Conservation (phyloP, 2,888 invertebrate genomes). For the Sepioteuthis lessoniana region DNA sequence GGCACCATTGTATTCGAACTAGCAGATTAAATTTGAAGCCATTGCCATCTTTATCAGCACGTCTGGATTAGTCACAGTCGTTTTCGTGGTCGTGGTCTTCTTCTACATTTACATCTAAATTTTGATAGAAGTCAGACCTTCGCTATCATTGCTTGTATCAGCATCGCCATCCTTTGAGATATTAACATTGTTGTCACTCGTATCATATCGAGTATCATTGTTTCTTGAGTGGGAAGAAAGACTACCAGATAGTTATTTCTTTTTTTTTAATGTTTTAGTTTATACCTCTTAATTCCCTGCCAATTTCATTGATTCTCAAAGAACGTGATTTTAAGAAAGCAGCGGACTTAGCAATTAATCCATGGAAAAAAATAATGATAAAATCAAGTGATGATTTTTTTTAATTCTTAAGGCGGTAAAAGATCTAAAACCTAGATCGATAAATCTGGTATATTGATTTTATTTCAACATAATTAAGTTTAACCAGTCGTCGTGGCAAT, state of each 20-base stretch:
- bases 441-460: neutral
- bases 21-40: too few species aligned
- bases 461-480: neutral
- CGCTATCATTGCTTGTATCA: neutral
- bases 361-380: neutral
- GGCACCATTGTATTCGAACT: too few species aligned
- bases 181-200: neutral
- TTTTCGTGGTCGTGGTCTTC: neutral
- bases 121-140: neutral
- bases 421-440: neutral
- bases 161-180: neutral
- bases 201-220: neutral
- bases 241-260: neutral
- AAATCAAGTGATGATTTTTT: neutral
- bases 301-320: neutral
- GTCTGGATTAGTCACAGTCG: neutral
- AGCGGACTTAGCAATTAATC: neutral
- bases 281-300: neutral
- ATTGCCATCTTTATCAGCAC: neutral
- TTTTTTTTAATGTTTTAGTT: neutral
- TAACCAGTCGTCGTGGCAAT: neutral
- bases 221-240: neutral
- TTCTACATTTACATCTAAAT: too few species aligned
- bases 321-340: neutral
- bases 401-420: neutral